Evolutionary conservation across 2,888 invertebrate species (phyloP).

Genomic region (Eilema depressum): DNA sequence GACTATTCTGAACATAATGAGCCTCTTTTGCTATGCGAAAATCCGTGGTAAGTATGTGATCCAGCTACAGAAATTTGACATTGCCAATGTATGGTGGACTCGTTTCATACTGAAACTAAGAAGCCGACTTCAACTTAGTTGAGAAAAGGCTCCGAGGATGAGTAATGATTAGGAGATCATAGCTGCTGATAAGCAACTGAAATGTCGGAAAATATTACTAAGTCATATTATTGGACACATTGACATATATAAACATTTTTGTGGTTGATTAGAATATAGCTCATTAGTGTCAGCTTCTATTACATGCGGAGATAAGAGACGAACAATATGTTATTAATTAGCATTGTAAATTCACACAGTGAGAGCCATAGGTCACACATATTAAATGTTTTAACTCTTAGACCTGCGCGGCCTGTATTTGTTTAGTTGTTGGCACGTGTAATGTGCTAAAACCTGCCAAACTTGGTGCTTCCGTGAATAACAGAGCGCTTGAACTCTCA

Average conservation of each 20-base stretch:
- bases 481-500: constrained; percentile 12
- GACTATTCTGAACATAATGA: too few relatives aligned
- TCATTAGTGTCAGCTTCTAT: neutral
- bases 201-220: neutral
- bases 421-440: constrained; percentile 4
- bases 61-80: too few relatives aligned
- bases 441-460: constrained; percentile 13
- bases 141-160: too few relatives aligned
- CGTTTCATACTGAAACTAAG: too few relatives aligned
- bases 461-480: constrained; percentile 11
- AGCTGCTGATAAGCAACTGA: too few relatives aligned
- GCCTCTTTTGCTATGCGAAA: too few relatives aligned
- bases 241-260: neutral
- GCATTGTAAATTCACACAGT: neutral
- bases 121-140: too few relatives aligned
- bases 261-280: neutral
- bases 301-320: neutral
- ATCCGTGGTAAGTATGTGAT: too few relatives aligned
- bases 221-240: neutral
- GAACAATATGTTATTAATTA: neutral
- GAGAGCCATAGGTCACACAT: neutral
- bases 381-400: neutral
- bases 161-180: too few relatives aligned
- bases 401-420: neutral
- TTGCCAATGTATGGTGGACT: too few relatives aligned